These are phyloP conservation scores for Maniola hyperantus DNA, from an alignment of 2,888 invertebrate species.

Conservation along the genomic window DNA sequence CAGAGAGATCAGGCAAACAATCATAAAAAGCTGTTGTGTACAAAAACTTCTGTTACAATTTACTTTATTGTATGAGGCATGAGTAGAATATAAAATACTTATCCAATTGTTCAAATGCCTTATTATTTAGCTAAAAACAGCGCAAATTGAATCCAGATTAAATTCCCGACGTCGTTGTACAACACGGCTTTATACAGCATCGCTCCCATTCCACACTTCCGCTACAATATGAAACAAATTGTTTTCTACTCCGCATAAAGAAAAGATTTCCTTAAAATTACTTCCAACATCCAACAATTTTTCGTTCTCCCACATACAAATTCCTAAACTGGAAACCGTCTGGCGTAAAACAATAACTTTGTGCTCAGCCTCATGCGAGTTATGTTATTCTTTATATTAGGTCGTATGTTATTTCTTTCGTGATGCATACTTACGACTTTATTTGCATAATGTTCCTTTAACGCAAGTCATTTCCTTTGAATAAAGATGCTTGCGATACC, in stretches of 20 bases:
- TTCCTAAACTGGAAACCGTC: slow-evolving; percentile 21
- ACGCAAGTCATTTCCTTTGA: not conserved
- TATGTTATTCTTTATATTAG: not conserved
- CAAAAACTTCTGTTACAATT: too few relatives aligned
- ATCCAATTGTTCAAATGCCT: not conserved
- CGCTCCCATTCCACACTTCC: slow-evolving; percentile 27
- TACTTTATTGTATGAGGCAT: too few relatives aligned
- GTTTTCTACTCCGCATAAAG: slow-evolving; percentile 24
- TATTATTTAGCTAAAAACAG: not conserved
- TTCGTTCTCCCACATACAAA: slow-evolving; percentile 21
- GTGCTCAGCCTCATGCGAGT: not conserved
- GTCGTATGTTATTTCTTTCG: not conserved
- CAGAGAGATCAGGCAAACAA: too few relatives aligned
- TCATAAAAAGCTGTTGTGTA: too few relatives aligned
- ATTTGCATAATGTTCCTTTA: not conserved
- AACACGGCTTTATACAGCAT: slow-evolving; percentile 17
- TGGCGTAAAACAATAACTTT: slow-evolving; percentile 7
- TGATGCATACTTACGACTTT: not conserved
- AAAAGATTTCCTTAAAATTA: slow-evolving; percentile 29
- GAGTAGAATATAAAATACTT: too few relatives aligned
- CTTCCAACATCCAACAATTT: slow-evolving; percentile 22
- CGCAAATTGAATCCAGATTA: slow-evolving; percentile 25
- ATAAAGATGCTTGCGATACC: not conserved
- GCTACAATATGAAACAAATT: slow-evolving; percentile 29
- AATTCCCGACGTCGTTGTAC: slow-evolving; percentile 25